These are phyloP conservation scores for Protonibea diacanthus DNA, from an alignment of 2,797 vertebrate genomes.

Conservation along the genomic window DNA sequence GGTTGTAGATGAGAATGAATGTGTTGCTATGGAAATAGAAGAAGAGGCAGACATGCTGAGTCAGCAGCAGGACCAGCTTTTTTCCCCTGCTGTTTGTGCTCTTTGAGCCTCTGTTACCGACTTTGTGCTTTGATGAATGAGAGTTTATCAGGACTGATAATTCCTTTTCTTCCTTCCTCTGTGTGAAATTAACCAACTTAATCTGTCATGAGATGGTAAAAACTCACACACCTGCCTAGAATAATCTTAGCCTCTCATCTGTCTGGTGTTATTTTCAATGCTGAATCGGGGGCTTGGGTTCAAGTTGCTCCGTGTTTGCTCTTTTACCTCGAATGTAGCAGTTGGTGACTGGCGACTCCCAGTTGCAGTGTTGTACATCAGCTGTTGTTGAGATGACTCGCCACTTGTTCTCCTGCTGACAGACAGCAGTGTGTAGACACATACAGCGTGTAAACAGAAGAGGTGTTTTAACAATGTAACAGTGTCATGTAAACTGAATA, in stretches of 20 bases:
- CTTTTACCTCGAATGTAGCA: constrained; percentile 11
- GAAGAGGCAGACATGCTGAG: constrained; percentile 69
- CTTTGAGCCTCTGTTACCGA: constrained; percentile 38
- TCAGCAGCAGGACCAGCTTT: constrained; percentile 64
- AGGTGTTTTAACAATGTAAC: constrained; percentile 27
- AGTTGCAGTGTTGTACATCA: constrained; percentile 7
- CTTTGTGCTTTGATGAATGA: constrained; percentile 30
- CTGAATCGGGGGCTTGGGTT: neutral
- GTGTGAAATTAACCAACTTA: neutral
- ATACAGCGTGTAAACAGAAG: constrained; percentile 17
- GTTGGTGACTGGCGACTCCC: constrained; percentile 8
- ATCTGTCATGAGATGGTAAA: neutral
- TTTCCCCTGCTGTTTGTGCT: constrained; percentile 35
- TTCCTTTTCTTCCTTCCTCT: neutral
- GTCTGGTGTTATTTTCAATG: neutral
- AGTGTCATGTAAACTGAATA: constrained; percentile 20
- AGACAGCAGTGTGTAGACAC: constrained; percentile 11
- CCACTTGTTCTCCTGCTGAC: constrained; percentile 20
- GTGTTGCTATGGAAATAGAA: constrained; percentile 75
- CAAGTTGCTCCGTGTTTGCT: neutral
- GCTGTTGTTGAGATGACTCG: constrained; percentile 29
- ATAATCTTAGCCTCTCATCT: neutral
- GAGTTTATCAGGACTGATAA: constrained; percentile 22
- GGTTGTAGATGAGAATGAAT: constrained; percentile 64
- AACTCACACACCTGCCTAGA: neutral